Percentiles rank a stretch among this genome's conserved stretches.
phyloP scores from a whole-genome alignment of 2,888 invertebrate species.

The Teinopalpus imperialis region DNA sequence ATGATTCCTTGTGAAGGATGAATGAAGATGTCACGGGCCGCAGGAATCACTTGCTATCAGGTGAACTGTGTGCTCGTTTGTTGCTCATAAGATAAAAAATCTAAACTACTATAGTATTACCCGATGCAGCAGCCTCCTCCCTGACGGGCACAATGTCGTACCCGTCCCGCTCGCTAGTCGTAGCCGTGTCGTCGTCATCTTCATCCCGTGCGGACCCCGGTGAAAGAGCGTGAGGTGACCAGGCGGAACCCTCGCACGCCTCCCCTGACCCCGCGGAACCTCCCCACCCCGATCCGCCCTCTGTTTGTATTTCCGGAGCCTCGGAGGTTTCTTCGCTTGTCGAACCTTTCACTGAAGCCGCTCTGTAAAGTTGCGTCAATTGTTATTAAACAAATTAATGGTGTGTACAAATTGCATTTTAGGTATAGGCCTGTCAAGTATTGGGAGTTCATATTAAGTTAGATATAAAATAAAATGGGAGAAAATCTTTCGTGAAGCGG shows the following conservation, averaged over 20 bases:
- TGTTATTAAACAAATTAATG: too few relatives aligned
- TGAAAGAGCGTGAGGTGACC: constrained; percentile 67
- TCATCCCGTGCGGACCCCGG: constrained; percentile 62
- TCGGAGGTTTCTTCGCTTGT: constrained; percentile 39
- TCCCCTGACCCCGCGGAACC: constrained; percentile 24
- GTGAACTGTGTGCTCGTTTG: too few relatives aligned
- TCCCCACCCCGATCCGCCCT: constrained; percentile 30
- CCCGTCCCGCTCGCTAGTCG: constrained; percentile 39
- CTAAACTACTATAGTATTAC: too few relatives aligned
- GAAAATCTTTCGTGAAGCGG: too few relatives aligned
- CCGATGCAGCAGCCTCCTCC: constrained; percentile 42
- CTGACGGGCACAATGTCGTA: constrained; percentile 54
- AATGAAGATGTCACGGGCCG: too few relatives aligned
- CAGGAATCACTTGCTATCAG: too few relatives aligned
- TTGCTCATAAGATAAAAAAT: too few relatives aligned
- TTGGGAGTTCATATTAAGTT: too few relatives aligned
- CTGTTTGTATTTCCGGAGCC: constrained; percentile 32
- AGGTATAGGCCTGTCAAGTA: too few relatives aligned
- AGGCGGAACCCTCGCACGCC: constrained; percentile 35
- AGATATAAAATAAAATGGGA: too few relatives aligned
- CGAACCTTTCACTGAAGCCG: constrained; percentile 60
- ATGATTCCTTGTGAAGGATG: too few relatives aligned
- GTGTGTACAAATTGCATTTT: too few relatives aligned
- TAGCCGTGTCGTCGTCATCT: constrained; percentile 36
- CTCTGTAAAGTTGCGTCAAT: constrained; percentile 49